Conservation (phyloP, 2,888 invertebrate genomes). For the Rhorus exstirpatorius region DNA sequence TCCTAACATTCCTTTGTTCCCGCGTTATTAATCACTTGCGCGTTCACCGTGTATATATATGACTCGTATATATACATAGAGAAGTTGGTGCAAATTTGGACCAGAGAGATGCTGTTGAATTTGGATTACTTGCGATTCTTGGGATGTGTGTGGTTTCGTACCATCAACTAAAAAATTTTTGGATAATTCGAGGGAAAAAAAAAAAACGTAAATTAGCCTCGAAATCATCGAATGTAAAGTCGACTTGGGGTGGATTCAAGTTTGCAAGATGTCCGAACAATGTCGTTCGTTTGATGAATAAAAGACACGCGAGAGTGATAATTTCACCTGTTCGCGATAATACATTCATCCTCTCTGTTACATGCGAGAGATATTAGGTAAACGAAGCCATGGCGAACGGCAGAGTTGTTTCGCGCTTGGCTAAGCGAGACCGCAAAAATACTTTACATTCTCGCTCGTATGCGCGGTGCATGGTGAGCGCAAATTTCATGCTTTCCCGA, state of each 20-base stretch:
- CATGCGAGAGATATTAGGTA: conserved; percentile 73
- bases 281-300: not conserved
- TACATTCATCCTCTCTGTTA: conserved; percentile 63
- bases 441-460: conserved; percentile 44
- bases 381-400: conserved; percentile 75
- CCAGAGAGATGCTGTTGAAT: too few relatives aligned
- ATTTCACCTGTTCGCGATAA: conserved; percentile 10
- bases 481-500: conserved; percentile 44
- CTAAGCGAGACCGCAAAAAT: conserved; percentile 76
- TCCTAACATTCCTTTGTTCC: conserved; percentile 74
- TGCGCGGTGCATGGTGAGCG: conserved; percentile 22
- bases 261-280: not conserved
- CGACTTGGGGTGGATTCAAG: not conserved
- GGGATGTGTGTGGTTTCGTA: too few relatives aligned
- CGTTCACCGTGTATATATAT: conserved; percentile 39
- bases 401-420: conserved; percentile 80
- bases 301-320: not conserved
- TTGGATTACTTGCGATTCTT: too few relatives aligned
- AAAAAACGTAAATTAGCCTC: not conserved
- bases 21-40: conserved; percentile 75
- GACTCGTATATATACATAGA: not conserved
- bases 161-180: too few relatives aligned
- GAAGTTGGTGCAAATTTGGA: too few relatives aligned
- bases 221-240: not conserved
- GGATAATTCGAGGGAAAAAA: conserved; percentile 24